phyloP scores from a whole-genome alignment of 2,888 invertebrate species.

The Acanthoscelides obtectus region DNA sequence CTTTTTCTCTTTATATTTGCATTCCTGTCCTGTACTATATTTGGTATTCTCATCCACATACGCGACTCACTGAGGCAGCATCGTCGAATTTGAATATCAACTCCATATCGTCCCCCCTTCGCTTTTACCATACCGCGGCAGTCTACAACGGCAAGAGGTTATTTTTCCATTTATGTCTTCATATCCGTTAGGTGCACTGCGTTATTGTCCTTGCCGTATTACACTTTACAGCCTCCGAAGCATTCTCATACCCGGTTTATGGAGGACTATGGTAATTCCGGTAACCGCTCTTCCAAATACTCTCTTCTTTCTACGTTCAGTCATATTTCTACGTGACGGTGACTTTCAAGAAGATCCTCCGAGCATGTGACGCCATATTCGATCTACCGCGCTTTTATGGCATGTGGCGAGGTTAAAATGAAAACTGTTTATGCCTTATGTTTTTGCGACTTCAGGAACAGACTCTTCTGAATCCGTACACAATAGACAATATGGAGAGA shows the following conservation, averaged over 20 bases:
- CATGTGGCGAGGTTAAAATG: background rate
- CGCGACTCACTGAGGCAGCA: conserved; percentile 17
- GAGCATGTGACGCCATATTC: background rate
- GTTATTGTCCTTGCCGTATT: conserved; percentile 44
- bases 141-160: conserved; percentile 31
- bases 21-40: background rate
- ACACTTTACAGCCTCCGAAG: conserved; percentile 37
- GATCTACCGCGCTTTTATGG: background rate
- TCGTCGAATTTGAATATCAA: conserved; percentile 43
- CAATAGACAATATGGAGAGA: too few relatives aligned
- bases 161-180: conserved; percentile 45
- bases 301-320: conserved; percentile 24
- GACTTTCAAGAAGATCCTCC: background rate
- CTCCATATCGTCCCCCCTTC: conserved; percentile 20
- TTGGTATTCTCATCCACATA: background rate
- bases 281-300: conserved; percentile 34
- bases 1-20: too few relatives aligned
- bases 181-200: conserved; percentile 44
- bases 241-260: conserved; percentile 32
- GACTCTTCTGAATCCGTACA: too few relatives aligned
- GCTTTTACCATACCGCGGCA: too few relatives aligned
- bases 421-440: background rate
- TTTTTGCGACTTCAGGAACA: too few relatives aligned
- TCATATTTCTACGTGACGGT: conserved; percentile 13
- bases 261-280: conserved; percentile 36